A percentile compares a stretch with the other conserved stretches of the same genome.
phyloP scores from a whole-genome alignment of 2,113 vertebrate species.

The Lamprotornis superbus region DNA sequence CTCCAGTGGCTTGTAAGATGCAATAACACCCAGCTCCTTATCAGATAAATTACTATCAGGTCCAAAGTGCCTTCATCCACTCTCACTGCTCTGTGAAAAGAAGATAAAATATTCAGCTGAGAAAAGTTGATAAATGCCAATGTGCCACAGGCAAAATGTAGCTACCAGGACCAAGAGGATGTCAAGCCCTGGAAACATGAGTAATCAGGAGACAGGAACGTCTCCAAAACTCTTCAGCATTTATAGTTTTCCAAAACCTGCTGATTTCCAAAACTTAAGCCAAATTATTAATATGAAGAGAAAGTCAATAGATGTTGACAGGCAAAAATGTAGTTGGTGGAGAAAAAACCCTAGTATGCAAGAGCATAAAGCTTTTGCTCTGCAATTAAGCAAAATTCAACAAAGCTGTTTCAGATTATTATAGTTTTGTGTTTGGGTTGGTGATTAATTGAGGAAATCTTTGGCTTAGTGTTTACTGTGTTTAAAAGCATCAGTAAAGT shows the following conservation, averaged over 20 bases:
- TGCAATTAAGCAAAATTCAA: not conserved
- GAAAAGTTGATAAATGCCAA: not conserved
- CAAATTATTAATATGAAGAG: not conserved
- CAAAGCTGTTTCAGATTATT: not conserved
- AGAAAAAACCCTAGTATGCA: not conserved
- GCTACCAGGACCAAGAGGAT: not conserved
- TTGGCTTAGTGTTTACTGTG: not conserved
- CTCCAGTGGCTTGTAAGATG: not conserved
- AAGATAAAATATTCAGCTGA: not conserved
- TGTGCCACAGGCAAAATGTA: not conserved
- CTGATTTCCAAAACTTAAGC: not conserved
- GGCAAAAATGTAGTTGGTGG: not conserved
- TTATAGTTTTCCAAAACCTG: not conserved
- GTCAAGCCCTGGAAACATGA: not conserved
- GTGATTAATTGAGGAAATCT: not conserved
- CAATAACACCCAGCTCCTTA: not conserved
- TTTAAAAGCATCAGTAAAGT: not conserved
- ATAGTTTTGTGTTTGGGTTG: not conserved
- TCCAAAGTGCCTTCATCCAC: not conserved
- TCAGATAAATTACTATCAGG: not conserved
- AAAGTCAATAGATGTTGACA: not conserved
- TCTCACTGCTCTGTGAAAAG: not conserved
- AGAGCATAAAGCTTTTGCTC: not conserved
- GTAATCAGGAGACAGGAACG: not conserved
- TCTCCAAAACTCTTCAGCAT: not conserved